A percentile compares a stretch with the other conserved stretches of the same genome.
Evolutionary conservation across 2,888 invertebrate species (phyloP).

Genomic region (Pollenia labialis): DNA sequence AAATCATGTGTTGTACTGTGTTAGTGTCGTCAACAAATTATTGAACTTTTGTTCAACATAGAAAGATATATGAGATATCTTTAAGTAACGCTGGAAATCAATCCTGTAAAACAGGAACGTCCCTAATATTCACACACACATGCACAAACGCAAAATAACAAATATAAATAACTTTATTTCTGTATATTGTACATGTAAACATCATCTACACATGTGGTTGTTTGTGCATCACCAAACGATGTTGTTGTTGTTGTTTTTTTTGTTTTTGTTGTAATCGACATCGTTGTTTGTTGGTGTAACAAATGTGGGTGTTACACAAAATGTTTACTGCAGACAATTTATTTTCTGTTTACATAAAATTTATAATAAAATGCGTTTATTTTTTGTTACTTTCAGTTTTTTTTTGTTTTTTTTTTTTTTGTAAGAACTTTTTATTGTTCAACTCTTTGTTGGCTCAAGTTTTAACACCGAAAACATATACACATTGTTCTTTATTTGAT

Average conservation of each 20-base stretch:
- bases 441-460: slow-evolving; percentile 30
- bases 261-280: background rate
- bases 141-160: background rate
- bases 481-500: slow-evolving; percentile 22
- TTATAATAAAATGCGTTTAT: slow-evolving; percentile 56
- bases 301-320: slow-evolving; percentile 56
- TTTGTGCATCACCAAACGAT: no score
- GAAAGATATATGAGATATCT: no score
- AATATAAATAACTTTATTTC: slow-evolving; percentile 30
- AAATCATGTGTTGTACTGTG: no score
- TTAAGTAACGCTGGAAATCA: no score
- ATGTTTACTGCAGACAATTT: slow-evolving; percentile 67
- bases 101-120: background rate
- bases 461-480: slow-evolving; percentile 59
- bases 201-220: background rate
- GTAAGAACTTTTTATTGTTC: slow-evolving; percentile 1
- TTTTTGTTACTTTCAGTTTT: background rate
- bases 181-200: background rate
- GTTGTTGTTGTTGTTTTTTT: background rate
- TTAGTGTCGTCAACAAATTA: no score
- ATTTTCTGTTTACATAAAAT: slow-evolving; percentile 57
- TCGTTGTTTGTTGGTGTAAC: slow-evolving; percentile 33
- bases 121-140: background rate
- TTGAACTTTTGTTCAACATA: no score
- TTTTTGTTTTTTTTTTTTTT: background rate